Evolutionary conservation across 1,140 invertebrate genomes (phyloP).

Genomic region (Pseudomyrmex concolor): DNA sequence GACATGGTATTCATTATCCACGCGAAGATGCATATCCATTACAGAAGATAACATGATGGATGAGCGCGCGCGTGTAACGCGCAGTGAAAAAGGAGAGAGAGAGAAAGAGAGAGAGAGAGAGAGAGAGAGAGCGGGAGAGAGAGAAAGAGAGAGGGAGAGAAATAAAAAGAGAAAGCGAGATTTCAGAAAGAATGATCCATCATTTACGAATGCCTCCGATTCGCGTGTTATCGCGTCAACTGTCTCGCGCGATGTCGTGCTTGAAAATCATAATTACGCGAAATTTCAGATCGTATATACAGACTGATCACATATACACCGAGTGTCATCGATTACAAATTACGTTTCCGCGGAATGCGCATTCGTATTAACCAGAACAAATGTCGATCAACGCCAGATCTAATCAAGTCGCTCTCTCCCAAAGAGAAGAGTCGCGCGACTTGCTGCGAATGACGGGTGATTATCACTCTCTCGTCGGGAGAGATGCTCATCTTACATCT

Average conservation of each 20-base stretch:
- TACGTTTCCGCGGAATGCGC: not conserved
- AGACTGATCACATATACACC: not conserved
- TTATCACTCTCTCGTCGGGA: constrained; percentile 61
- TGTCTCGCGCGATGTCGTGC: constrained; percentile 37
- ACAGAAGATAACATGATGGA: constrained; percentile 64
- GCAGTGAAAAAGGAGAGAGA: constrained; percentile 8
- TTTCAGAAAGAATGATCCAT: constrained; percentile 61
- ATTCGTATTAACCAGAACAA: constrained; percentile 22
- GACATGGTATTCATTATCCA: constrained; percentile 65
- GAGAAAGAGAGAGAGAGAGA: not conserved
- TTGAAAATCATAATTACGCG: constrained; percentile 42
- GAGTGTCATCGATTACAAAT: constrained; percentile 44
- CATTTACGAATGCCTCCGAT: constrained; percentile 47
- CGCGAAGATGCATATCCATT: constrained; percentile 56
- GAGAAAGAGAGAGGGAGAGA: constrained; percentile 18
- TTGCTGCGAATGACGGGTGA: constrained; percentile 75
- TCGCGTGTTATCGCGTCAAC: constrained; percentile 49
- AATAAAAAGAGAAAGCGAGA: constrained; percentile 1
- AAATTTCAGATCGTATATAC: constrained; percentile 5
- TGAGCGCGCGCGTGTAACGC: constrained; percentile 33
- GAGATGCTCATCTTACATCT: constrained; percentile 43
- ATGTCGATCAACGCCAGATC: constrained; percentile 38
- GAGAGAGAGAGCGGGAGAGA: constrained; percentile 30
- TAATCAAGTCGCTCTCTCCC: not conserved
- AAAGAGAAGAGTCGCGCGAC: no score